Evolutionary conservation across 1,140 invertebrate genomes (phyloP).

Genomic region (Drosophila virilis): DNA sequence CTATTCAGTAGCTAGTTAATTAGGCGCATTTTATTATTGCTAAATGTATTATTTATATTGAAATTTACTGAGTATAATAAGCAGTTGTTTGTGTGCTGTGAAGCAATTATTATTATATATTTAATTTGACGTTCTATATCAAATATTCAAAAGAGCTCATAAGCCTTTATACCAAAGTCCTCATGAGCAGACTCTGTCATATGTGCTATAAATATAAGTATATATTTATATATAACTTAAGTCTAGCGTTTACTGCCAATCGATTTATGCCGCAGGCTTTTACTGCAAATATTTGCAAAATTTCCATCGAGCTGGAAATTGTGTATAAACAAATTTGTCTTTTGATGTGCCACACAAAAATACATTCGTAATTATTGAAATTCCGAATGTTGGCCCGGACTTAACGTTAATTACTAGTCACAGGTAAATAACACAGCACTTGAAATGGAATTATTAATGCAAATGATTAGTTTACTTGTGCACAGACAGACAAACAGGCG

Average conservation of each 20-base stretch:
- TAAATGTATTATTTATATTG: background rate
- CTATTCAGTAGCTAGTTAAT: background rate
- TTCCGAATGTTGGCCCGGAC: slow-evolving; percentile 7
- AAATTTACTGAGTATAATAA: background rate
- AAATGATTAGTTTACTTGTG: slow-evolving; percentile 54
- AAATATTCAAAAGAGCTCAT: too few relatives aligned
- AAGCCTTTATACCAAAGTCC: too few relatives aligned
- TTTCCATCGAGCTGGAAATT: slow-evolving; percentile 40
- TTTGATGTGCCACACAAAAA: slow-evolving; percentile 31
- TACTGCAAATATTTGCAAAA: slow-evolving; percentile 65
- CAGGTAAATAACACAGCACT: slow-evolving; percentile 31
- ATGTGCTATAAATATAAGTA: too few relatives aligned
- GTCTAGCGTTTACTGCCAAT: background rate
- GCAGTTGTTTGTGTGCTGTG: background rate
- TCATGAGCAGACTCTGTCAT: too few relatives aligned
- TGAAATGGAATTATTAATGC: slow-evolving; percentile 67
- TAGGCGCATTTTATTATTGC: background rate
- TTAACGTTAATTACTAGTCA: slow-evolving; percentile 61
- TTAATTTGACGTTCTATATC: too few relatives aligned
- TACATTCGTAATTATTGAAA: slow-evolving; percentile 18
- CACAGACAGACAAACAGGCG: background rate
- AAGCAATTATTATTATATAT: too few relatives aligned
- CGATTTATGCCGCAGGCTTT: slow-evolving; percentile 12
- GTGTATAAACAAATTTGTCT: slow-evolving; percentile 47
- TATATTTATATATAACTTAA: too few relatives aligned